A percentile compares a stretch with the other conserved stretches of the same genome.
Evolutionary conservation across 2,113 vertebrate species (phyloP).

Genomic region (Catagonus wagneri): DNA sequence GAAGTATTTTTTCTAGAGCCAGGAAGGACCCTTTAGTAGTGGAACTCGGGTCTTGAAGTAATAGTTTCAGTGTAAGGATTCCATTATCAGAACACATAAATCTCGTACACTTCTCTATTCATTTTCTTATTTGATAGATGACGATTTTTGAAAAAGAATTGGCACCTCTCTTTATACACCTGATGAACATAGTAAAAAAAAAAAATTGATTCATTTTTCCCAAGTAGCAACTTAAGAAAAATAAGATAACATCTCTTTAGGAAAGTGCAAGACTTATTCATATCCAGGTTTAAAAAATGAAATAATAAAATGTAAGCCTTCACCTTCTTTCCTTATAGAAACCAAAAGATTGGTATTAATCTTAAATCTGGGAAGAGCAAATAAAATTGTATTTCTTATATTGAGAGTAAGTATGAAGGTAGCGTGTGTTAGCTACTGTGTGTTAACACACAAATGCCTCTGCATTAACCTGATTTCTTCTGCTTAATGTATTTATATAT

Average conservation of each 20-base stretch:
- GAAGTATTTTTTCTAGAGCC: not conserved
- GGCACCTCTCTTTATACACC: not conserved
- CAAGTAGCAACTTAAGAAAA: not conserved
- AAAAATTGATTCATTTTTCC: not conserved
- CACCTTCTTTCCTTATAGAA: not conserved
- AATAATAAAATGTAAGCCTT: not conserved
- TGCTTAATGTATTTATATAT: not conserved
- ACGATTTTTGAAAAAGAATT: not conserved
- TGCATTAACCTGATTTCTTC: not conserved
- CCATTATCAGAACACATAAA: not conserved
- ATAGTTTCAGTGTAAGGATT: not conserved
- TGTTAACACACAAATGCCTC: not conserved
- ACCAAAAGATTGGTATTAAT: not conserved
- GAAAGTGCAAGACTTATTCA: not conserved
- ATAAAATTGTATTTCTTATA: not conserved
- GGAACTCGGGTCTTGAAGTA: not conserved
- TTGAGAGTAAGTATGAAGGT: not conserved
- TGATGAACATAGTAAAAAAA: not conserved
- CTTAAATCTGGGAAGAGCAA: not conserved
- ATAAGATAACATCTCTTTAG: not conserved
- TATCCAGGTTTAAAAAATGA: not conserved
- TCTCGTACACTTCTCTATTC: not conserved
- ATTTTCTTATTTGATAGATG: not conserved
- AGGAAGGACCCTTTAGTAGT: too few species aligned
- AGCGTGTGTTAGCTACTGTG: not conserved